Percentiles rank a stretch among this genome's conserved stretches.
Conservation (phyloP, 2,113 vertebrate genomes). For the Petroica traversi region DNA sequence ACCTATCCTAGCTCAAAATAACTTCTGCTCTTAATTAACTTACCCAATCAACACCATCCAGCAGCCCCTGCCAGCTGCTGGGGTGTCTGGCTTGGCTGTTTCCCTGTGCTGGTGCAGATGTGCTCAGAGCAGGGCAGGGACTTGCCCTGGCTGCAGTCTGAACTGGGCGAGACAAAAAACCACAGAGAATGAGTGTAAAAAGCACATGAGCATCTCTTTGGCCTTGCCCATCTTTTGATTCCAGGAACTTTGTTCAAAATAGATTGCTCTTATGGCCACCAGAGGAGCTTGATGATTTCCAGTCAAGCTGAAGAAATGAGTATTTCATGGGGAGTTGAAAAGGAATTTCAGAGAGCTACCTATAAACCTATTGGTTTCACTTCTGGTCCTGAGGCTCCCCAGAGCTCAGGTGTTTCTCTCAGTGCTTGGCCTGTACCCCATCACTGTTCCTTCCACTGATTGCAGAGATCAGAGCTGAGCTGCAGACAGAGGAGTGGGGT, state of each 20-base stretch:
- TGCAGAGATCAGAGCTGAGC: not conserved
- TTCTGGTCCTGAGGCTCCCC: not conserved
- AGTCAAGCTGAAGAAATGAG: not conserved
- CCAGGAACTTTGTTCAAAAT: not conserved
- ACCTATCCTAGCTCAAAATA: not conserved
- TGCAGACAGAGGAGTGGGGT: not conserved
- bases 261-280: not conserved
- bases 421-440: not conserved
- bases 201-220: not conserved
- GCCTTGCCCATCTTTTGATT: slow-evolving; percentile 7
- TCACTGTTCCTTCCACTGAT: not conserved
- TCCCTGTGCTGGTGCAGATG: not conserved
- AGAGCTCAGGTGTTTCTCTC: slow-evolving; percentile 5
- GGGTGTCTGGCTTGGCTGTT: not conserved
- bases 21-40: not conserved
- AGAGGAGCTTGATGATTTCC: slow-evolving; percentile 13
- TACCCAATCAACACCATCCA: not conserved
- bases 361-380: not conserved
- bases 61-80: not conserved
- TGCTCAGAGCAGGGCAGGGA: not conserved
- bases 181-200: not conserved
- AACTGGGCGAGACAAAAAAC: not conserved
- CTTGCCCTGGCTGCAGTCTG: not conserved
- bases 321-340: not conserved
- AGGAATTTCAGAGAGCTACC: not conserved